Evolutionary conservation across 1,140 invertebrate genomes (phyloP), one percentile per base, ranked within the genome.

Genomic region (Dreissena rostriformis): DNA sequence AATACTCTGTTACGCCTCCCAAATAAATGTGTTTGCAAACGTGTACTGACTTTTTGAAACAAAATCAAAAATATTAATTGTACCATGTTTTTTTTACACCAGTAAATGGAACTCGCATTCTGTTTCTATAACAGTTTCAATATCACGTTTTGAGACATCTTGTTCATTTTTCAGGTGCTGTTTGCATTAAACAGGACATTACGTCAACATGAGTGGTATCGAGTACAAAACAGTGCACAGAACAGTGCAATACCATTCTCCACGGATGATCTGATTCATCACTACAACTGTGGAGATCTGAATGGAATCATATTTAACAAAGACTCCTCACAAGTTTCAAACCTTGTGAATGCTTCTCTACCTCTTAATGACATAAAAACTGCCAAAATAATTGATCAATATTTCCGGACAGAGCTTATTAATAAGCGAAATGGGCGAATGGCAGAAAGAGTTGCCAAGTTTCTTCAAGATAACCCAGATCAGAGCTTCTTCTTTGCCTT

Each of bases 401-500:
- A 95, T 88, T 95, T 95, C 87, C 89, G 93, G 29, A 89, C 93
- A 39, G 94, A 95, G 83, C 91, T 95, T 28, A 95, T 95, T 53
- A 92, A 93, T 82, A 94, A 94, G 86, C 89, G 95, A 49, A 95
- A 95, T 90, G 86, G 92, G 80, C 86, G 94, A 73, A 95, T 95
- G 95, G 94, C 93, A 10, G 86, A 92, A 53, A 87, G 94, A 66
- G 94, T 95, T 5, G 89, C 91, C 8, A 87, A 93, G 74, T 87
- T 95, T 29, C 90, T 95, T 7, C 84, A 91, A 51, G 85, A 90
- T 29, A 88, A 95, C 88, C 94, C 95, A 0, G 84, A 93, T n/a
- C 91, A 94, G 84, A 94, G 92, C 79, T 95, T 95, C 87, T 95
- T 95, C 91, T 95, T 95, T 88, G 95, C 95, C 63, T 95, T 95